Evolutionary conservation across 1,140 invertebrate genomes (phyloP).

Genomic region (Camponotus vicinus): DNA sequence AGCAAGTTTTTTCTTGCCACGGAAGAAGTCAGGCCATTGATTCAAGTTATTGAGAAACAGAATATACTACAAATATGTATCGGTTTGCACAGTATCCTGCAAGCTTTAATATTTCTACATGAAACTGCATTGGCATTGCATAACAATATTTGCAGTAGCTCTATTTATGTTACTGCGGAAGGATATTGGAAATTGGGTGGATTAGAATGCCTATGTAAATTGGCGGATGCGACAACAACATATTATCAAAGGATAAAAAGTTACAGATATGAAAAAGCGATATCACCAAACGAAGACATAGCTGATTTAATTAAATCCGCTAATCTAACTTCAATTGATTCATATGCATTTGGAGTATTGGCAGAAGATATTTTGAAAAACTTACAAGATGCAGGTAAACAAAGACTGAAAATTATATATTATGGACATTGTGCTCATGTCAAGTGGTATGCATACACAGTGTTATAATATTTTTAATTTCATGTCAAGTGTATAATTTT

Average conservation of each 20-base stretch:
- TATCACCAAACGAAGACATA: slow-evolving; percentile 90
- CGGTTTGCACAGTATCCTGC: slow-evolving; percentile 91
- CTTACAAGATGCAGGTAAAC: slow-evolving; percentile 87
- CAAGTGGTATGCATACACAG: background rate
- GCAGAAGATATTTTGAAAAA: slow-evolving; percentile 90
- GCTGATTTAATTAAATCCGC: slow-evolving; percentile 80
- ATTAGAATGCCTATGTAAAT: slow-evolving; percentile 92
- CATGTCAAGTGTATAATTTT: slow-evolving; percentile 70
- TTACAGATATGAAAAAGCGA: slow-evolving; percentile 89
- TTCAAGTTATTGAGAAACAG: slow-evolving; percentile 88
- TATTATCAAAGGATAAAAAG: slow-evolving; percentile 90
- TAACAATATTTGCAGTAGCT: slow-evolving; percentile 92
- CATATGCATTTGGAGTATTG: slow-evolving; percentile 93
- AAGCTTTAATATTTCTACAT: slow-evolving; percentile 93
- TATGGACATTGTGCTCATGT: background rate
- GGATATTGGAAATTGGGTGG: slow-evolving; percentile 94
- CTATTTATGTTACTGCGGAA: slow-evolving; percentile 93
- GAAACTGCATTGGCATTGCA: slow-evolving; percentile 92
- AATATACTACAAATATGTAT: slow-evolving; percentile 92
- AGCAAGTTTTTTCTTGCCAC: slow-evolving; percentile 92
- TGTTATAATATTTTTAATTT: background rate
- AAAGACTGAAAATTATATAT: background rate
- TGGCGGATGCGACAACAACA: slow-evolving; percentile 88
- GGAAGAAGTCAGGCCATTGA: slow-evolving; percentile 91
- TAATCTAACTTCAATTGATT: slow-evolving; percentile 89